A percentile compares a stretch with the other conserved stretches of the same genome.
These are phyloP conservation scores for Masticophis lateralis DNA, from an alignment of 2,797 vertebrate species.

Conservation along the genomic window DNA sequence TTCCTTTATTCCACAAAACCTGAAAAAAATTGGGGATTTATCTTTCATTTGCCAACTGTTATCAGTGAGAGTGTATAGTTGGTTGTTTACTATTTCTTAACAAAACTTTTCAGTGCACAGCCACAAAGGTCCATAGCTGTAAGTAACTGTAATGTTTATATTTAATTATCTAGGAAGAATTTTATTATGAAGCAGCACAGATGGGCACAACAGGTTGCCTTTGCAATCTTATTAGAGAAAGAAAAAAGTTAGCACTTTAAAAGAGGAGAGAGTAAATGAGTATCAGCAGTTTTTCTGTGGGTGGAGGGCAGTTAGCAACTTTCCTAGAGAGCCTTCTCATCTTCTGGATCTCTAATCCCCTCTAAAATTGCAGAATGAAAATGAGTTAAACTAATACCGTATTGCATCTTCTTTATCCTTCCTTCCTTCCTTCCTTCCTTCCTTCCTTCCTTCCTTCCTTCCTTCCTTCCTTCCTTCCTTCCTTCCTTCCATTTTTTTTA, in stretches of 20 bases:
- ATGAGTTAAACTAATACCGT: background rate
- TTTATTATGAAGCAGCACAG: background rate
- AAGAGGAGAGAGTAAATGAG: background rate
- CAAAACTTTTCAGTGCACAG: slow-evolving; percentile 4
- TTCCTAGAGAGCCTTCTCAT: background rate
- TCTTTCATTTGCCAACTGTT: background rate
- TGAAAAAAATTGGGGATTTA: background rate
- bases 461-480: too few relatives aligned
- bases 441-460: too few relatives aligned
- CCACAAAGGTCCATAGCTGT: slow-evolving; percentile 9
- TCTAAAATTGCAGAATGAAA: background rate
- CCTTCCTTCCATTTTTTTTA: background rate
- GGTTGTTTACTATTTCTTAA: background rate
- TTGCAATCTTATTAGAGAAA: background rate
- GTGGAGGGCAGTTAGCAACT: background rate
- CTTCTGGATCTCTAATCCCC: background rate
- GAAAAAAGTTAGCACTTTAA: background rate
- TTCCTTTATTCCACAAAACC: background rate
- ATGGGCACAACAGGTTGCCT: background rate
- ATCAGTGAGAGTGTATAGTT: background rate
- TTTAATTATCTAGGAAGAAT: background rate
- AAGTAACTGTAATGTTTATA: slow-evolving; percentile 9
- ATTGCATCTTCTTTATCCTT: background rate
- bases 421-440: background rate
- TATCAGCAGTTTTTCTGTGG: background rate